phyloP scores from a whole-genome alignment of 2,113 vertebrate genomes.

The Protomyctophum bolini region DNA sequence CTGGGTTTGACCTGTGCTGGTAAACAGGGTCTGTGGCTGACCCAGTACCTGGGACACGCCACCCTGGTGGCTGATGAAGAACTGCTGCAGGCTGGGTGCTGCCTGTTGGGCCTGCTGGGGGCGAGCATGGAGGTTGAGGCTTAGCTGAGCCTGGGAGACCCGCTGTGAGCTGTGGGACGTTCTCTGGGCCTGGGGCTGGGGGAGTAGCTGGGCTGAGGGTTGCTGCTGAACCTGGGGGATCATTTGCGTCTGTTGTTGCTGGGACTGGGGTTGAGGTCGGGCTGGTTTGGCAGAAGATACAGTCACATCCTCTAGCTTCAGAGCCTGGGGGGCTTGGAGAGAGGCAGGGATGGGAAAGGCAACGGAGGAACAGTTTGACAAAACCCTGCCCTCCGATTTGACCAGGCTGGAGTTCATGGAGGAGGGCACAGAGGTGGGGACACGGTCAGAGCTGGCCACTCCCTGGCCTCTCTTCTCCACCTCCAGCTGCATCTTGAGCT shows the following conservation, averaged over 20 bases:
- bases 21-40: constrained; percentile 85
- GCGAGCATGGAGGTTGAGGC: constrained; percentile 47
- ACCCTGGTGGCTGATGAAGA: constrained; percentile 86
- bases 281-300: constrained; percentile 54
- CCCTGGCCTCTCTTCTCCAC: constrained; percentile 89
- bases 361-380: constrained; percentile 62
- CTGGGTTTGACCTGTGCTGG: constrained; percentile 62
- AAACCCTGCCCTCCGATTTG: constrained; percentile 66
- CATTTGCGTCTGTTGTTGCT: neutral
- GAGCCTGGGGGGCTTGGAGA: constrained; percentile 38
- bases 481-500: constrained; percentile 95
- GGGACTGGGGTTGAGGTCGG: constrained; percentile 48
- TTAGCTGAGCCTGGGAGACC: constrained; percentile 45
- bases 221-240: neutral
- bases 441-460: constrained; percentile 42
- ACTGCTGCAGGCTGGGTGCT: constrained; percentile 79
- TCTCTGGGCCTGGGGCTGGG: constrained; percentile 37
- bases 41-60: constrained; percentile 82
- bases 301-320: constrained; percentile 76
- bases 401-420: constrained; percentile 48
- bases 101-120: constrained; percentile 34
- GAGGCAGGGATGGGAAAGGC: constrained; percentile 31
- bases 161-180: constrained; percentile 33
- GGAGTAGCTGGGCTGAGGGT: constrained; percentile 32
- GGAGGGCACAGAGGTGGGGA: constrained; percentile 5